Conservation (phyloP, 2,113 vertebrate species). For the Bufo gargarizans region DNA sequence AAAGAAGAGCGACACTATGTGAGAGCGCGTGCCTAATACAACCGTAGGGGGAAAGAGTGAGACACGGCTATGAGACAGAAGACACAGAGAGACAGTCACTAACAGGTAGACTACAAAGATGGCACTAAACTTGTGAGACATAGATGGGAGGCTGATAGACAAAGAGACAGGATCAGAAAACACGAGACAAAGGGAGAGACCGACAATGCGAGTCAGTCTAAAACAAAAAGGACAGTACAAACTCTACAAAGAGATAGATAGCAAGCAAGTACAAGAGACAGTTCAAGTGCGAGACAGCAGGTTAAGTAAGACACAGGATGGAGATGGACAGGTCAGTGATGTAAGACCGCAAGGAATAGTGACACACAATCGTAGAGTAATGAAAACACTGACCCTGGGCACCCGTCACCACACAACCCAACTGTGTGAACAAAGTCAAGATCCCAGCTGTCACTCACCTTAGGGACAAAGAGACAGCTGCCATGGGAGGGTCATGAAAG, state of each 20-base stretch:
- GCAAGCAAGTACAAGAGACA: not conserved
- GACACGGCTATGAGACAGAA: not conserved
- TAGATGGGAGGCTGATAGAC: not conserved
- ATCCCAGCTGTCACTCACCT: slow-evolving; percentile 30
- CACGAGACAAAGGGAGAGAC: not conserved
- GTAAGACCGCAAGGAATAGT: not conserved
- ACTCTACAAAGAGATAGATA: not conserved
- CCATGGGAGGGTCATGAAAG: not conserved
- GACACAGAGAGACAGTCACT: not conserved
- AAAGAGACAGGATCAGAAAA: not conserved
- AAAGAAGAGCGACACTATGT: slow-evolving; percentile 22
- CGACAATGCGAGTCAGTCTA: not conserved
- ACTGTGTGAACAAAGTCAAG: not conserved
- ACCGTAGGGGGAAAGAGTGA: not conserved
- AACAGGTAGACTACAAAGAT: not conserved
- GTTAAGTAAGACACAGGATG: not conserved
- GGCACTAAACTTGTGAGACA: not conserved
- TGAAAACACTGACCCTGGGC: too few relatives aligned
- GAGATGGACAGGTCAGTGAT: not conserved
- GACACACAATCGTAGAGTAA: not conserved
- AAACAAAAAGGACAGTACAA: not conserved
- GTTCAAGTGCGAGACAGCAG: not conserved
- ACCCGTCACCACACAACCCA: not conserved
- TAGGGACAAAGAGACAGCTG: slow-evolving; percentile 27
- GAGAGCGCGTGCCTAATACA: not conserved